phyloP scores from a whole-genome alignment of 1,140 invertebrate genomes.

The Macrotrachela quadricornifera region DNA sequence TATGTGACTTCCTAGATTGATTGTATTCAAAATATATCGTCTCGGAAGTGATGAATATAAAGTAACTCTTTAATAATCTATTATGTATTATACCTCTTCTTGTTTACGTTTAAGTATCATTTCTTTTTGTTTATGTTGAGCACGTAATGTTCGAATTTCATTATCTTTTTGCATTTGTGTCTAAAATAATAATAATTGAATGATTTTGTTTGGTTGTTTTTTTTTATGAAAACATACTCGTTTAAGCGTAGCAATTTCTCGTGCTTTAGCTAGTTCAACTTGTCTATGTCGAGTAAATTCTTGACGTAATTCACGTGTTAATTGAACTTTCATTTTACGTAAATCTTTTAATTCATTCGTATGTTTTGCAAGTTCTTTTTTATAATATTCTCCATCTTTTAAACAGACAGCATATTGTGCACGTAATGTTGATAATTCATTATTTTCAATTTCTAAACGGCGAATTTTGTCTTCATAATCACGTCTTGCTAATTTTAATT shows the following conservation, averaged over 20 bases:
- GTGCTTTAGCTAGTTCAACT: conserved; percentile 36
- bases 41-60: too few species aligned
- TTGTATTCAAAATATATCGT: too few species aligned
- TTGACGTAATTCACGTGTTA: conserved; percentile 79
- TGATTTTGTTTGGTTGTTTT: not conserved
- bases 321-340: conserved; percentile 60
- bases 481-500: too few species aligned
- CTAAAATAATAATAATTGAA: conserved; percentile 31
- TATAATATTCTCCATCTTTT: too few species aligned
- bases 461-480: too few species aligned
- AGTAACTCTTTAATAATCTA: not conserved
- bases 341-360: conserved; percentile 60
- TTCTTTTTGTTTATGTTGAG: conserved; percentile 38
- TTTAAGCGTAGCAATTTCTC: conserved; percentile 64
- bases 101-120: conserved; percentile 24
- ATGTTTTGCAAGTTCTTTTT: conserved; percentile 49
- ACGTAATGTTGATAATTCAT: too few species aligned
- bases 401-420: too few species aligned
- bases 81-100: conserved; percentile 16
- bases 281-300: conserved; percentile 61
- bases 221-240: conserved; percentile 13
- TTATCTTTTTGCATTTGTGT: conserved; percentile 69
- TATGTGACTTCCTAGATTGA: too few species aligned
- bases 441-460: too few species aligned
- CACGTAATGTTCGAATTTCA: conserved; percentile 59